Base-by-base conservation (phyloP, 2,113 vertebrate species). In the Antennarius striatus region DNA sequence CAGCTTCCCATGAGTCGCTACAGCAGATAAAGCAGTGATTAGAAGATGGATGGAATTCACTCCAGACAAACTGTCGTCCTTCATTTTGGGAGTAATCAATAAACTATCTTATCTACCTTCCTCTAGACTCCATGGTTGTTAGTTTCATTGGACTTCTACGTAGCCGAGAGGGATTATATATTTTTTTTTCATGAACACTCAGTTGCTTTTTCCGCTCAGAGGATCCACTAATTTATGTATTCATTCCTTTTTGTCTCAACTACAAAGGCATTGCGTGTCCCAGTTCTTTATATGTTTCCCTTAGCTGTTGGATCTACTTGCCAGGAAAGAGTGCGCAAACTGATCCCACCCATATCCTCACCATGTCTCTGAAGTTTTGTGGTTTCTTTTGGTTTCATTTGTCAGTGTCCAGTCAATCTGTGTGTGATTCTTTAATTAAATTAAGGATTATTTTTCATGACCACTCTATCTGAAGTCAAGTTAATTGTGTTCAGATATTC, bases 161-260 rank as follows among this genome's bases (percentile, higher is more conserved):
- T 86, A 81, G 75, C 82, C 58, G 28, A 75, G 68, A 72, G 74
- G 66, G 56, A 61, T 69, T 17, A 1, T 43, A 42, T 61, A 70
- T 75, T 73, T 78, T 73, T 49, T 72, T 36, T 48, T 17, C 54
- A 59, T 77, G 22, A 80, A 77, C 73, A 75, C 73, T 70, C 49
- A 52, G 73, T 71, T 84, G 63, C 63, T 58, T 79, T 78, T 83
- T 80, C 81, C 28, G 51, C 63, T 75, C 83, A 63, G 80, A 86
- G 75, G 58, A 81, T 75, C 75, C 14, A 54, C 74, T 92, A 82
- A 91, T 91, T 91, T 91, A 92, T 92, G 87, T 70, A 90, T 90
- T 83, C 69, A 88, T 92, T 90, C 84, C 69, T 92, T 91, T 91
- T 91, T 79, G 84, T 90, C 84, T 88, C 29, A 17, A 83, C 90